Evolutionary conservation across 2,113 vertebrate species (phyloP), one percentile per base, ranked within the genome.

Genomic region (Scytalopus superciliaris): DNA sequence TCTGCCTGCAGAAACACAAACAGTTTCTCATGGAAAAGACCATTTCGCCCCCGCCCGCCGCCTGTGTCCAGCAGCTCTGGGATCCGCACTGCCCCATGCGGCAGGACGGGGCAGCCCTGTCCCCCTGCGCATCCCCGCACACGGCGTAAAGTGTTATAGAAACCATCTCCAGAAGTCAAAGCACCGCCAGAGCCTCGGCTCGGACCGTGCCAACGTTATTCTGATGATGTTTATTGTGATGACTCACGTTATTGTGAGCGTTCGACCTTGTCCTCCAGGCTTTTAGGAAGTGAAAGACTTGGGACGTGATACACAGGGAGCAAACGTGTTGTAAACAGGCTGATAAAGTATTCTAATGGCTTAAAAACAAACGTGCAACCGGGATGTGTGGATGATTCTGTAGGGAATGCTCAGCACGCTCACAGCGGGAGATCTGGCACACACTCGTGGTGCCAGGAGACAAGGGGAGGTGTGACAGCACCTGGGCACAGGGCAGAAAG

Each of bases 31-130:
- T 3, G 19, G 21, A 25, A 50, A 49, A 19, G 25, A 10, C 2
- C 7, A n/a, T 30, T 42, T 9, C 2, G 0, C 14, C 33, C 14
- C 24, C 7, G 7, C 27, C 1, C 0, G 21, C 37, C 42, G 18
- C 35, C 15, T 0, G 0, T 4, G 12, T 2, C 19, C 56, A 6
- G 52, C 53, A 16, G 50, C 82, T 52, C 66, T 10, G 63, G 4
- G 6, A 0, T 0, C 1, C 2, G n/a, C 35, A 2, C 45, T 4
- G 44, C 1, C 12, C 15, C 16, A 1, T 4, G 63, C 28, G 7
- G 2, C 19, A 10, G 73, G 12, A 8, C 1, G 0, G 60, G 45
- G 18, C 40, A 31, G 4, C 1, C 0, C 45, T 3, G 23, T 59
- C 33, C 14, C 6, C 13, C 31, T 1, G 18, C 80, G 52, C 27